Conservation (phyloP, 2,797 vertebrate species). For the Syndactyla subalaris region DNA sequence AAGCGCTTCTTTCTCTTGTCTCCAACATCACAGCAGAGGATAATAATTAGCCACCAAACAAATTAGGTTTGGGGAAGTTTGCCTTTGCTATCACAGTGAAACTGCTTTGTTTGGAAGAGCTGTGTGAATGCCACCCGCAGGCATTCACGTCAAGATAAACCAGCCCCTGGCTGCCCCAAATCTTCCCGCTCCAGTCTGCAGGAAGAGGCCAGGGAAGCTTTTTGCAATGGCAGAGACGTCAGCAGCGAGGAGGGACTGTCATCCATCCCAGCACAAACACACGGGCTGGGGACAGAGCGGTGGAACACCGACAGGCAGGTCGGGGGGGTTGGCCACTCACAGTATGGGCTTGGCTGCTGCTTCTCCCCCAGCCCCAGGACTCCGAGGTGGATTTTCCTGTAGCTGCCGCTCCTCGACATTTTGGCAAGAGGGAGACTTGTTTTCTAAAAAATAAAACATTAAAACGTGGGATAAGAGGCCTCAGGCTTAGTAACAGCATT, state of each 20-base stretch:
- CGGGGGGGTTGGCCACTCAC: background rate
- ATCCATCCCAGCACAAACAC: background rate
- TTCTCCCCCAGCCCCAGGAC: background rate
- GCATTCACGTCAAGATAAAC: background rate
- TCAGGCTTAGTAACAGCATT: background rate
- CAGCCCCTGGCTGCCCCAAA: background rate
- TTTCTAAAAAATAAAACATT: background rate
- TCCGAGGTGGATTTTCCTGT: background rate
- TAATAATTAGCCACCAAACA: constrained; percentile 20
- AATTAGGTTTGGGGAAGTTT: background rate
- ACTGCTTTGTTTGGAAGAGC: constrained; percentile 23
- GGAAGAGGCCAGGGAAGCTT: background rate
- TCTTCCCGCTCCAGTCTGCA: background rate
- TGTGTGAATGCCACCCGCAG: rapidly evolving
- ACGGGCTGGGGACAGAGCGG: background rate
- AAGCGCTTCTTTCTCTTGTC: background rate
- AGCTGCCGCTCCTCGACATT: background rate
- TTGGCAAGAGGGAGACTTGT: background rate
- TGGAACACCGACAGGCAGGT: background rate
- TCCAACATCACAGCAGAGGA: background rate
- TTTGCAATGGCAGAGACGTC: background rate
- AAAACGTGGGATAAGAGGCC: background rate
- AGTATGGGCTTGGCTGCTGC: background rate
- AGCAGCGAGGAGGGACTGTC: background rate
- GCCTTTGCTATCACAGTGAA: background rate